A percentile compares a stretch with the other conserved stretches of the same genome.
phyloP scores from a whole-genome alignment of 2,888 invertebrate species.

The Caenorhabditis sp. region DNA sequence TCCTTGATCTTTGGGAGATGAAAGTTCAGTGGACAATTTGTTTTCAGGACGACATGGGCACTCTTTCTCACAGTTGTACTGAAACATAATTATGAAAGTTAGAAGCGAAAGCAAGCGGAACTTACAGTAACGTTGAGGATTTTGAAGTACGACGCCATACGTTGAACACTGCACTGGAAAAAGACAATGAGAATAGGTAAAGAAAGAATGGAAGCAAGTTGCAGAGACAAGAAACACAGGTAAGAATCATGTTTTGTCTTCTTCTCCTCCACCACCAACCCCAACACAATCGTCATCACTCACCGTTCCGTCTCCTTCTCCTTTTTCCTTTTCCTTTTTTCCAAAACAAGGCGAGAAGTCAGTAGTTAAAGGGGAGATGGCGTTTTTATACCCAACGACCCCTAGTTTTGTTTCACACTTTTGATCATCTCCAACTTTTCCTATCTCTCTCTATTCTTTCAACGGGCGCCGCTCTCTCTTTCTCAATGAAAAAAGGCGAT shows the following conservation, averaged over 20 bases:
- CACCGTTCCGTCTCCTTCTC: conserved; percentile 60
- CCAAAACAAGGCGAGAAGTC: conserved; percentile 60
- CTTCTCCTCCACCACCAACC: too few species aligned
- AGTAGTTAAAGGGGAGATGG: conserved; percentile 48
- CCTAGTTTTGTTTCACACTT: conserved; percentile 55
- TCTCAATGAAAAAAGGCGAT: conserved; percentile 42
- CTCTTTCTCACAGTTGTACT: conserved; percentile 58
- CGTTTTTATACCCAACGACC: conserved; percentile 45
- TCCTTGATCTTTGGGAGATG: neutral
- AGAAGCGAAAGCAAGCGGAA: neutral
- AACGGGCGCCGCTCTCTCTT: neutral
- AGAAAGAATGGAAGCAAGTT: conserved; percentile 13
- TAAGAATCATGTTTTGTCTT: conserved; percentile 51
- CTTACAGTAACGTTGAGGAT: conserved; percentile 52
- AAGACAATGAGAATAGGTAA: conserved; percentile 28
- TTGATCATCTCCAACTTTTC: conserved; percentile 24
- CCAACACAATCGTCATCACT: conserved; percentile 44
- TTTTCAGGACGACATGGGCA: conserved; percentile 54
- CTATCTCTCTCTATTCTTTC: conserved; percentile 15
- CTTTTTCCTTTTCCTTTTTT: conserved; percentile 49
- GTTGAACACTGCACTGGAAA: conserved; percentile 39
- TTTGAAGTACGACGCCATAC: conserved; percentile 55
- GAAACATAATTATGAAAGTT: neutral
- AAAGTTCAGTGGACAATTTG: conserved; percentile 24
- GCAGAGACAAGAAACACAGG: conserved; percentile 17